Evolutionary conservation across 2,113 vertebrate genomes (phyloP).

Genomic region (Pyxicephalus adspersus): DNA sequence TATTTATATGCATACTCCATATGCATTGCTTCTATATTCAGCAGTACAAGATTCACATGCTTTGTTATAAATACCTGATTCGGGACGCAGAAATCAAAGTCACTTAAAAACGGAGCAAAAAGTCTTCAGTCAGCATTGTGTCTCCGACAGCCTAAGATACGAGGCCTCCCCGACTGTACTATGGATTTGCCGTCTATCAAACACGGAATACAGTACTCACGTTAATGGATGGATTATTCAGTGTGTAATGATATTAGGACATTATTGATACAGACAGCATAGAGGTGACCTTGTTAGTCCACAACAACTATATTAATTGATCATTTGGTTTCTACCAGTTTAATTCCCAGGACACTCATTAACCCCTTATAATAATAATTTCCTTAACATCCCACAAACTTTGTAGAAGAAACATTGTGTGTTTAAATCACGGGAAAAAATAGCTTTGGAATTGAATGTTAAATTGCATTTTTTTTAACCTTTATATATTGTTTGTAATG

Average conservation of each 20-base stretch:
- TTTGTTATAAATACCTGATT: neutral
- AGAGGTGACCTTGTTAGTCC: slow-evolving; percentile 47
- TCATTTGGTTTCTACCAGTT: slow-evolving; percentile 44
- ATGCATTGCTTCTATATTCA: neutral
- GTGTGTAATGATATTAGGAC: slow-evolving; percentile 41
- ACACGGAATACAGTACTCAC: slow-evolving; percentile 29
- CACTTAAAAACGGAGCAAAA: slow-evolving; percentile 45
- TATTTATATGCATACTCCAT: neutral
- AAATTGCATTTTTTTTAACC: no score
- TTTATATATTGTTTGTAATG: no score
- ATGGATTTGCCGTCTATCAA: slow-evolving; percentile 51
- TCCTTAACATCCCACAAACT: neutral
- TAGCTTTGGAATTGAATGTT: no score
- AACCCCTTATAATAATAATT: slow-evolving; percentile 16
- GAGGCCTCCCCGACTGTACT: slow-evolving; percentile 15
- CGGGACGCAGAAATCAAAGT: slow-evolving; percentile 42
- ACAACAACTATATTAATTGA: slow-evolving; percentile 52
- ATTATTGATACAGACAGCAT: slow-evolving; percentile 52
- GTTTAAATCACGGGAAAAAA: no score
- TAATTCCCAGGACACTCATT: slow-evolving; percentile 9
- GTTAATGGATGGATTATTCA: slow-evolving; percentile 52
- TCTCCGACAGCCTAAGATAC: neutral
- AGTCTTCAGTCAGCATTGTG: slow-evolving; percentile 48
- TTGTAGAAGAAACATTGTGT: neutral
- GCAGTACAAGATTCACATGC: neutral